These are phyloP conservation scores for Embiotoca jacksoni DNA, from an alignment of 2,113 vertebrate genomes.

Conservation along the genomic window DNA sequence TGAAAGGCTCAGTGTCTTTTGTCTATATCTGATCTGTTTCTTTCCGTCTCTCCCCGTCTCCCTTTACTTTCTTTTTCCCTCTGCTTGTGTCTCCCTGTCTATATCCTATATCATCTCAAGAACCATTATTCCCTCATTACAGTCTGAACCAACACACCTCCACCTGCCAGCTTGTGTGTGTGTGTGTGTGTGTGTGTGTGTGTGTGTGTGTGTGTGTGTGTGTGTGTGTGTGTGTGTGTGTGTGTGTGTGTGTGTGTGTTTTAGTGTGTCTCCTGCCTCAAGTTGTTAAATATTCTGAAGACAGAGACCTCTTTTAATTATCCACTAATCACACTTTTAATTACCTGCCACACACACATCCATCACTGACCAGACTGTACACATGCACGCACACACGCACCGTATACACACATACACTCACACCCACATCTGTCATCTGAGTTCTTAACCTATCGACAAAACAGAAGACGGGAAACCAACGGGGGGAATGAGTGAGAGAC, in stretches of 20 bases:
- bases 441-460: slow-evolving; percentile 69
- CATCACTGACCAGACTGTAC: slow-evolving; percentile 64
- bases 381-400: slow-evolving; percentile 21
- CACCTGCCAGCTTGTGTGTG: slow-evolving; percentile 50
- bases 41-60: slow-evolving; percentile 13
- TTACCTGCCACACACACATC: slow-evolving; percentile 76
- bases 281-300: slow-evolving; percentile 77
- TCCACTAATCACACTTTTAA: slow-evolving; percentile 80
- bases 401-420: slow-evolving; percentile 21
- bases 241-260: slow-evolving; percentile 36
- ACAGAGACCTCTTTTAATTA: slow-evolving; percentile 80
- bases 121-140: slow-evolving; percentile 66
- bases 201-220: slow-evolving; percentile 29
- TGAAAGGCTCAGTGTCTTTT: slow-evolving; percentile 50
- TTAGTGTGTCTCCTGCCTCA: slow-evolving; percentile 61
- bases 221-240: slow-evolving; percentile 31
- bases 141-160: slow-evolving; percentile 59
- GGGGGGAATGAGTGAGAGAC: slow-evolving; percentile 1
- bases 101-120: slow-evolving; percentile 51
- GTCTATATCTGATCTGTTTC: slow-evolving; percentile 41
- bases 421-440: slow-evolving; percentile 43
- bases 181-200: slow-evolving; percentile 23
- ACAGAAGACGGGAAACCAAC: slow-evolving; percentile 22
- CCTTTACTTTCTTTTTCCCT: slow-evolving; percentile 29
- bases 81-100: slow-evolving; percentile 10